Conservation (phyloP, 1,140 invertebrate genomes). For the Hypothenemus hampei region DNA sequence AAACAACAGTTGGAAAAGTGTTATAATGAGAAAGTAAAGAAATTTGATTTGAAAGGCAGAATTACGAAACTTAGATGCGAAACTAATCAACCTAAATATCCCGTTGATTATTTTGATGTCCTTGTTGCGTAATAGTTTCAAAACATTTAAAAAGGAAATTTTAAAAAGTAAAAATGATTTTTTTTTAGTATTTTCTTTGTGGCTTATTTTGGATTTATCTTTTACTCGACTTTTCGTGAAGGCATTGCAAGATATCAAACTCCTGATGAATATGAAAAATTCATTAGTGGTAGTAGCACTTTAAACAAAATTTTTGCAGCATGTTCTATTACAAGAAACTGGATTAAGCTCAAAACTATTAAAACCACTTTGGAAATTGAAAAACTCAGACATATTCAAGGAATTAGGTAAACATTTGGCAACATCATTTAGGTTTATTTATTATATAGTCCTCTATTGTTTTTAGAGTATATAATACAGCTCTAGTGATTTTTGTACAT, state of each 20-base stretch:
- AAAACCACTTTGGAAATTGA: constrained; percentile 25
- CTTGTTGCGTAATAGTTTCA: constrained; percentile 10
- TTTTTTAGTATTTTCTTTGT: constrained; percentile 25
- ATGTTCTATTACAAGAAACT: constrained; percentile 31
- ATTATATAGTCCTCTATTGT: no score
- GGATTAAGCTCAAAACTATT: constrained; percentile 23
- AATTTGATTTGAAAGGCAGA: constrained; percentile 15
- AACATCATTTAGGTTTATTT: no score
- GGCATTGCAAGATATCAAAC: constrained; percentile 7
- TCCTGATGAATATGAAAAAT: constrained; percentile 7
- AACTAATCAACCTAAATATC: constrained; percentile 14
- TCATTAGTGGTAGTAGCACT: no score
- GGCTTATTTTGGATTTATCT: constrained; percentile 18
- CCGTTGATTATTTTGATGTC: constrained; percentile 19
- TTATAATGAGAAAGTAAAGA: constrained; percentile 14
- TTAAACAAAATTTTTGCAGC: constrained; percentile 11
- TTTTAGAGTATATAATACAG: constrained; percentile 29
- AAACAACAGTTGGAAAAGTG: constrained; percentile 8
- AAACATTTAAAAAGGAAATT: no score
- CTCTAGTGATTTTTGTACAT: constrained; percentile 30
- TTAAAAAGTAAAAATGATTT: no score
- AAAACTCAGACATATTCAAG: constrained; percentile 30
- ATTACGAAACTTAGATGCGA: constrained; percentile 11
- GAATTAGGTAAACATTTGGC: constrained; percentile 20
- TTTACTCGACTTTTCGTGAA: constrained; percentile 15